phyloP scores from a whole-genome alignment of 2,888 invertebrate genomes.

The Leptothorax acervorum region DNA sequence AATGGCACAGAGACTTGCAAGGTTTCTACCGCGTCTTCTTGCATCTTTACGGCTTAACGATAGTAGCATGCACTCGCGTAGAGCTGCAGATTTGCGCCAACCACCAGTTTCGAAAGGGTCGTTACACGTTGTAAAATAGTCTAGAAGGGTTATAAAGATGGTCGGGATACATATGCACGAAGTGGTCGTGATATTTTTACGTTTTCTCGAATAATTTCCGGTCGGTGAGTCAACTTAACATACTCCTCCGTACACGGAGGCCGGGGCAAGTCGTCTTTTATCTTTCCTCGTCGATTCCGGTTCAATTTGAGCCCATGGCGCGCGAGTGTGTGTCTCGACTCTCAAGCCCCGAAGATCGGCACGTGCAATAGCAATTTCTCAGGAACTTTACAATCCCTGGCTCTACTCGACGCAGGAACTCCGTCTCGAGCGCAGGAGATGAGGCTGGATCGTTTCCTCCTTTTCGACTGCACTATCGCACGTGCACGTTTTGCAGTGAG shows the following conservation, averaged over 20 bases:
- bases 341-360: conserved; percentile 31
- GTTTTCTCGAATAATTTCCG: conserved; percentile 63
- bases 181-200: conserved; percentile 65
- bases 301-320: conserved; percentile 43
- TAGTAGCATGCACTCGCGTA: conserved; percentile 6
- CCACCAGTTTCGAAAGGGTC: conserved; percentile 41
- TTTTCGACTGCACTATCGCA: conserved; percentile 34
- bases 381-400: conserved; percentile 58
- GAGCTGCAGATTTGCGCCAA: conserved; percentile 32
- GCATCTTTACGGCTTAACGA: conserved; percentile 37
- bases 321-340: conserved; percentile 45
- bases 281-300: conserved; percentile 42
- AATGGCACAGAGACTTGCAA: conserved; percentile 19
- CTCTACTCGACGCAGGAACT: conserved; percentile 48
- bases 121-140: conserved; percentile 56
- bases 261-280: conserved; percentile 11
- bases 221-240: conserved; percentile 59
- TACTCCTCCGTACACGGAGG: conserved; percentile 24
- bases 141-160: conserved; percentile 54
- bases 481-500: conserved; percentile 46
- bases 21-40: conserved; percentile 17
- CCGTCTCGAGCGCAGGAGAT: conserved; percentile 31
- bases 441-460: conserved; percentile 32
- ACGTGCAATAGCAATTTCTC: conserved; percentile 48
- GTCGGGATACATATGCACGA: conserved; percentile 68